Conservation (phyloP, 37 sponge, comb jelly and placozoan genomes). For the Bolinopsis microptera region DNA sequence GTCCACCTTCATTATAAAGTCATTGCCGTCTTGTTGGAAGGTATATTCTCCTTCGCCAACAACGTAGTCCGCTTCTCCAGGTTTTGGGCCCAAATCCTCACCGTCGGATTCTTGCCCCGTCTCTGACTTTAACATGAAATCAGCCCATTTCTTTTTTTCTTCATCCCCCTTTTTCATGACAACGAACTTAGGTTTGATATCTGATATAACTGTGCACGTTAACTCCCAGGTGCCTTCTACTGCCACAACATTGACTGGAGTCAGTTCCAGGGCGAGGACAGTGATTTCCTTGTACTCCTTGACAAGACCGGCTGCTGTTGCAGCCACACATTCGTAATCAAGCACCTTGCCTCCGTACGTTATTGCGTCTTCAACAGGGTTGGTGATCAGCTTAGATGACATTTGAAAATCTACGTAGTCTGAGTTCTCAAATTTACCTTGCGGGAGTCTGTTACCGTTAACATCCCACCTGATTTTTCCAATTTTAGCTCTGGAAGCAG, state of each 20-base stretch:
- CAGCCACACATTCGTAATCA: constrained; percentile 10
- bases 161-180: background rate
- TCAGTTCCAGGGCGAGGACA: background rate
- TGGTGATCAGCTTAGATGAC: background rate
- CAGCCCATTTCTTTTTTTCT: background rate
- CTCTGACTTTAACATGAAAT: background rate
- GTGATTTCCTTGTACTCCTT: background rate
- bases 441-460: background rate
- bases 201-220: background rate
- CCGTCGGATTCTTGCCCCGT: background rate
- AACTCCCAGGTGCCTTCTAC: background rate
- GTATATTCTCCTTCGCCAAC: background rate
- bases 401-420: background rate
- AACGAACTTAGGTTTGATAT: background rate
- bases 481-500: background rate
- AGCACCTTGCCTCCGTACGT: background rate
- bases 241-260: background rate
- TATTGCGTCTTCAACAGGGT: background rate
- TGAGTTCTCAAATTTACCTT: background rate
- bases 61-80: constrained; percentile 31
- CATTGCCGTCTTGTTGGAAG: background rate
- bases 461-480: background rate
- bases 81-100: background rate
- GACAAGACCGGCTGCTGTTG: background rate
- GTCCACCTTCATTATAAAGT: background rate